Base-by-base conservation (phyloP, 1,140 invertebrate genomes). In the Anoplophora glabripennis region DNA sequence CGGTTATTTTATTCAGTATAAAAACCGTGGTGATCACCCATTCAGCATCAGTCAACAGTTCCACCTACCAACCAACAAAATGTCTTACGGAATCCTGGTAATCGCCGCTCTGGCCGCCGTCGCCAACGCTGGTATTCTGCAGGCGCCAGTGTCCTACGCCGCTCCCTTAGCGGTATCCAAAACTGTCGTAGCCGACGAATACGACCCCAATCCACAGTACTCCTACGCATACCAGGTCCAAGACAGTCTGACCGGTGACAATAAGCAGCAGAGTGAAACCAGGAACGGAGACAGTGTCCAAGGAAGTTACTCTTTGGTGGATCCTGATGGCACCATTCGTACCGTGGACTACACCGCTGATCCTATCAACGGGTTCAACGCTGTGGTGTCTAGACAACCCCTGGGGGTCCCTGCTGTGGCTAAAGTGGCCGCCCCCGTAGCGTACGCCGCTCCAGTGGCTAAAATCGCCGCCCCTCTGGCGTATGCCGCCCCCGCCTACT, bases 241-340 rank as follows among this genome's bases (percentile, higher is more conserved):
- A 59, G 81, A 83, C 56, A 74, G 76, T 14, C 76, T 79, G 64
- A 84, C 76, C 35, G 80, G 83, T 4, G 80, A 83, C 60, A 74
- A 77, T 58, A 81, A 83, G 72, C 77, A 75, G 56, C 80, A 81
- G 17, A 75, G 80, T 48, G 80, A 82, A 67, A 77, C 76, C n/a
- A 72, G 80, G 1, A 72, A 76, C 46, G 84, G 84, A 3, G 83
- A 86, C 66, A 78, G 83, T 14, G 84, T 85, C 9, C 79, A 83
- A 62, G 84, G 84, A 35, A 78, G 78, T 17, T 85, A 85, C 72
- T 84, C 81, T 0, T 69, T 85, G 10, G 76, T 82, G 11, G 84
- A 86, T 84, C 4, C 81, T 83, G 12, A 79, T 75, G 37, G 68
- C 81, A 28, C 81, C 83, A 35, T 70, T 73, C 5, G 57, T 68